Base-by-base conservation (phyloP, 2,888 invertebrate genomes). In the Mylabris sibirica region DNA sequence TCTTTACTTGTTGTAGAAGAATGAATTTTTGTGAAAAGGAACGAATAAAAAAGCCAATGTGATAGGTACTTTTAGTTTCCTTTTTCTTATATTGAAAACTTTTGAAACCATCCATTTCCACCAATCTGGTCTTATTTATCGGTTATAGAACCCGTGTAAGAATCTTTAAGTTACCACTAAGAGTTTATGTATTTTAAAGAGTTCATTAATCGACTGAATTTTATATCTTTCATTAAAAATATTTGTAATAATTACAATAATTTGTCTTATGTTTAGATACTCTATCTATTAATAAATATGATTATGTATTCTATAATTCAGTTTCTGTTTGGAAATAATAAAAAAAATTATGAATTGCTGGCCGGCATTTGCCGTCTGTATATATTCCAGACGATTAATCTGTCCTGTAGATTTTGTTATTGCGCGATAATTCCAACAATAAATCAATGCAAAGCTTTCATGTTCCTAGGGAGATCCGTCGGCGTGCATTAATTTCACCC, bases 401-500 rank as follows among this genome's bases (percentile, higher is more conserved):
- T 57, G 57, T 57, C 57, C 57, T 57, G 24, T 57, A 57, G 57
- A 57, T 57, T 57, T 57, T 26, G 57, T 57, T 57, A 69, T 69
- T 69, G 60, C 44, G 59, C 64, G 66, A 69, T 66, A 66, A 69
- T 66, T 69, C 61, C 41, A 49, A 59, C 69, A 41, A 69, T 69
- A 69, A 69, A 69, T 69, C 69, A 69, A 66, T 64, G 66, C 59
- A 69, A 66, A 69, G 69, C 66, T 66, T 69, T 66, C 69, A 69
- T 69, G 69, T 69, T 62, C 64, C 41, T 53, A 35, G 69, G 24
- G 53, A 66, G 69, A 66, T 69, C 69, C 64, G 64, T 64, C 61
- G 64, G 72, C 66, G 64, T 70, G 69, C 71, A 74, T 74, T 74
- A 74, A 68, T 70, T 70, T 72, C 67, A 57, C 70, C 72, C 66